A percentile compares a stretch with the other conserved stretches of the same genome.
phyloP scores from a whole-genome alignment of 23 tunicate species.

The Halocynthia aurantium region DNA sequence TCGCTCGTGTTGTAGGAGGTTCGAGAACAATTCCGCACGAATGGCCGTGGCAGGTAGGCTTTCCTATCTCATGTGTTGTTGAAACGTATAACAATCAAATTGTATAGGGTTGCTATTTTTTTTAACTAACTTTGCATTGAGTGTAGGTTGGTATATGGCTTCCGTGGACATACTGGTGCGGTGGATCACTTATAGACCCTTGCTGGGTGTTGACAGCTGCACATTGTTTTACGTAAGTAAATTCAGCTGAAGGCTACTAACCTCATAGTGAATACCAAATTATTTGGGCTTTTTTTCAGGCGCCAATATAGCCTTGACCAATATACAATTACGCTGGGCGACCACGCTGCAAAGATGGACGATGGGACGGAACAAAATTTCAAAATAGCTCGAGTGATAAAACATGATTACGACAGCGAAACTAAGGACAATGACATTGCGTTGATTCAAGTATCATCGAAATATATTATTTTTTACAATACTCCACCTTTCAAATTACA shows the following conservation, averaged over 20 bases:
- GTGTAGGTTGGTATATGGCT: conserved; percentile 74
- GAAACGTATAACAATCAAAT: background rate
- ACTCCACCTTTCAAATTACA: background rate
- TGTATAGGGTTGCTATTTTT: background rate
- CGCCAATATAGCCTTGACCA: conserved; percentile 1
- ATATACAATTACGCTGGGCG: conserved; percentile 67
- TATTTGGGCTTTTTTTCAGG: background rate
- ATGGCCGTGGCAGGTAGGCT: conserved; percentile 88
- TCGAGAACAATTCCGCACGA: conserved; percentile 35
- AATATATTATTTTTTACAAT: background rate
- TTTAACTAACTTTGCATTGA: background rate
- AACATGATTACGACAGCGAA: conserved; percentile 29
- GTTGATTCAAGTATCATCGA: conserved; percentile 36
- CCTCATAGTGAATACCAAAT: background rate
- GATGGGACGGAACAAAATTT: conserved; percentile 69
- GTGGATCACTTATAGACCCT: conserved; percentile 71
- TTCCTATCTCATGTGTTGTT: background rate
- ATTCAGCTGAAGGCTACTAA: background rate
- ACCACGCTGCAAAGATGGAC: conserved; percentile 31
- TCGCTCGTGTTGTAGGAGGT: conserved; percentile 63
- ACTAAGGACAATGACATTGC: conserved; percentile 81
- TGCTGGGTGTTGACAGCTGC: conserved; percentile 94
- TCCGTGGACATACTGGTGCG: conserved; percentile 55
- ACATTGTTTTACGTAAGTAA: conserved; percentile 70
- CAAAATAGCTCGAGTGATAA: conserved; percentile 21